phyloP scores from a whole-genome alignment of 2,888 invertebrate genomes.

The Byasa hedistus region DNA sequence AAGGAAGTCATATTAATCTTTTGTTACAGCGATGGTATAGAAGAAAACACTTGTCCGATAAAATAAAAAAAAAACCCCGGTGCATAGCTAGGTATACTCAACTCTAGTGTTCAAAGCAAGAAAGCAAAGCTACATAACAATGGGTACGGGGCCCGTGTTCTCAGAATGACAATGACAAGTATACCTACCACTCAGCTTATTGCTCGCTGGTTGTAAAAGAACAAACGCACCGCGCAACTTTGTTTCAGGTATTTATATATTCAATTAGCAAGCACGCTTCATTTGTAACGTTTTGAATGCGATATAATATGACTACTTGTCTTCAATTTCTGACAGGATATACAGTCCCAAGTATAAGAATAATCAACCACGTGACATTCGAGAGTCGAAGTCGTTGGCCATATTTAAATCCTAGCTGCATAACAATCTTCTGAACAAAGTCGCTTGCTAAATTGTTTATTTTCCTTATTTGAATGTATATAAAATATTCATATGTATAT shows the following conservation, averaged over 20 bases:
- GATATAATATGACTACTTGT: too few species aligned
- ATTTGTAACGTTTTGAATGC: neutral
- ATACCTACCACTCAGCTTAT: constrained; percentile 29
- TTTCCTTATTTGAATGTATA: too few species aligned
- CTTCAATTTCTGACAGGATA: too few species aligned
- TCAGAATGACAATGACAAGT: constrained; percentile 29
- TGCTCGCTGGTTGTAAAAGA: constrained; percentile 28
- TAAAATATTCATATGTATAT: too few species aligned
- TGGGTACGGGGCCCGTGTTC: constrained; percentile 20
- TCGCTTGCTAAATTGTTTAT: too few species aligned
- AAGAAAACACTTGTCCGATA: constrained; percentile 30
- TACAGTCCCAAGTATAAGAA: too few species aligned
- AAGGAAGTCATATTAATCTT: constrained; percentile 28
- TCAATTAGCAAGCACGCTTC: constrained; percentile 4
- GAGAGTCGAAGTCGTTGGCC: too few species aligned
- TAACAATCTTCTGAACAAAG: too few species aligned
- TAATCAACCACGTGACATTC: too few species aligned
- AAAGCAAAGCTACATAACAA: constrained; percentile 28
- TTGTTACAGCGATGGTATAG: constrained; percentile 19
- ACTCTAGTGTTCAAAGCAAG: constrained; percentile 29
- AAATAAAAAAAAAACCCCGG: constrained; percentile 28
- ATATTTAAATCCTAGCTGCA: too few species aligned
- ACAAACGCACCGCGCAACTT: constrained; percentile 34
- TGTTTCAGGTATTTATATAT: neutral
- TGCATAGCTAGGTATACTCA: constrained; percentile 19